Evolutionary conservation across 2,113 vertebrate species (phyloP).

Genomic region (Thomomys bottae): DNA sequence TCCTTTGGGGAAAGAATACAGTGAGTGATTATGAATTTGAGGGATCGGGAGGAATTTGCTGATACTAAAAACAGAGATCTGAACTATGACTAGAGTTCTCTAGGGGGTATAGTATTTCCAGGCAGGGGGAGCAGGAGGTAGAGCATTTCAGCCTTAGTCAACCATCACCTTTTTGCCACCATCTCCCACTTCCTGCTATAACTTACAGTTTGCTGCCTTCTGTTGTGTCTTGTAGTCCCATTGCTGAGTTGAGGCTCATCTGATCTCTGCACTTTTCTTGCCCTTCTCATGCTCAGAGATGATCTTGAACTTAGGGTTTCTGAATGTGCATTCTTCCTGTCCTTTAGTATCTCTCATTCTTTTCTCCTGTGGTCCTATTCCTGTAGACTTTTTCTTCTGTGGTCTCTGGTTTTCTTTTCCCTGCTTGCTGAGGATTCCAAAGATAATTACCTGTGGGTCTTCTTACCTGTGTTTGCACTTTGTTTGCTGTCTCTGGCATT

Average conservation of each 20-base stretch:
- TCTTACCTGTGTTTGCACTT: too few species aligned
- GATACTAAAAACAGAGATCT: neutral
- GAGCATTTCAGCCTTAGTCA: neutral
- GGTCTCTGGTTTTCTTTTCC: neutral
- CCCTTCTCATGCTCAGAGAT: neutral
- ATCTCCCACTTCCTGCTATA: neutral
- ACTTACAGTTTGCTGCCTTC: too few species aligned
- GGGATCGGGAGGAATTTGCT: conserved; percentile 14
- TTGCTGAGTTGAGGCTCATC: neutral
- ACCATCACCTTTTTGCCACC: neutral
- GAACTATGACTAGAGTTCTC: conserved; percentile 10
- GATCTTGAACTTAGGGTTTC: neutral
- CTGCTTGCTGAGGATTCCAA: neutral
- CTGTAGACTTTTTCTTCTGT: neutral
- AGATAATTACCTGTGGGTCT: too few species aligned
- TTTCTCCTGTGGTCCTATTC: neutral
- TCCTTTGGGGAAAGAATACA: neutral
- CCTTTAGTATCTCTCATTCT: neutral
- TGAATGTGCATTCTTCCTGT: neutral
- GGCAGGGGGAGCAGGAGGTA: neutral
- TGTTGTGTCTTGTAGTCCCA: neutral
- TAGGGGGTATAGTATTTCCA: neutral
- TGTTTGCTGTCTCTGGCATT: too few species aligned
- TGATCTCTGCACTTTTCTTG: neutral
- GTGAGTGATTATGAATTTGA: neutral